phyloP scores from a whole-genome alignment of 2,113 vertebrate species.

The Rhabdornis inornatus region DNA sequence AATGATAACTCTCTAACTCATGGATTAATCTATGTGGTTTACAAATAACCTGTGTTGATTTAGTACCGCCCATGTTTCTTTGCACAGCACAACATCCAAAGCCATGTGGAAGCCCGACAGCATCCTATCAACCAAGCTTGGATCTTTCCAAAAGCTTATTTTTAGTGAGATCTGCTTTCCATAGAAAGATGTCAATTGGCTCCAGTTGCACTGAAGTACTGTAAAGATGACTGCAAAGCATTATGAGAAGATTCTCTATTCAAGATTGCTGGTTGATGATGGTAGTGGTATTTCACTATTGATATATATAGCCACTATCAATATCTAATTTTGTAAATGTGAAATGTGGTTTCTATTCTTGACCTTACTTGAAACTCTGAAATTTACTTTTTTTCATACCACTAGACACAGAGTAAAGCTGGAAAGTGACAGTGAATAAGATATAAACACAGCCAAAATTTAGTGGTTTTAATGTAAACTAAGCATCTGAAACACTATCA shows the following conservation, averaged over 20 bases:
- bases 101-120: background rate
- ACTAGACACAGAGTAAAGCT: background rate
- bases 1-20: too few relatives aligned
- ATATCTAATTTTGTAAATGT: background rate
- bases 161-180: background rate
- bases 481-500: background rate
- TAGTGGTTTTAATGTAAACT: background rate
- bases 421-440: background rate
- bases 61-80: background rate
- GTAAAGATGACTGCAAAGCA: background rate
- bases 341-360: background rate
- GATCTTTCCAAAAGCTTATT: background rate
- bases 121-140: background rate
- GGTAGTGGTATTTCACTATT: background rate
- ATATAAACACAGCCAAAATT: background rate
- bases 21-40: background rate
- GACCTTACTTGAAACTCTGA: background rate
- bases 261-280: background rate
- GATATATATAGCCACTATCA: background rate
- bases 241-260: background rate
- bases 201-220: background rate
- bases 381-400: background rate
- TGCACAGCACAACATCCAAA: background rate
- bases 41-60: background rate
- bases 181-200: background rate